Evolutionary conservation across 1,140 invertebrate species (phyloP).

Genomic region (Asbolus verrucosus): DNA sequence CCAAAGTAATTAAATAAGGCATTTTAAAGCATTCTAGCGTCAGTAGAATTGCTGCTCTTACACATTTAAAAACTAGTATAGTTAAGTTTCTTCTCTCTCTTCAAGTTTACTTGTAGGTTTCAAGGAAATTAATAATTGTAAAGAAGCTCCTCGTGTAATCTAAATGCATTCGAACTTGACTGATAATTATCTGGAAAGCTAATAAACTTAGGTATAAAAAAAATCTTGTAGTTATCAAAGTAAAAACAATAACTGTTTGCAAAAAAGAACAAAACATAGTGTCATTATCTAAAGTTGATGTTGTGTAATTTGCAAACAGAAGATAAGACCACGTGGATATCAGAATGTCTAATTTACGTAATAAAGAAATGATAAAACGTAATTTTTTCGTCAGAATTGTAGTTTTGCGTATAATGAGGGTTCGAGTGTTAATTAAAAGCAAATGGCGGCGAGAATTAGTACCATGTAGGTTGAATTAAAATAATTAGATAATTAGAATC

Average conservation of each 20-base stretch:
- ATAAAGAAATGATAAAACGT: too few species aligned
- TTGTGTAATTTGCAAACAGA: slow-evolving; percentile 18
- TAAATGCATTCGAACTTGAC: slow-evolving; percentile 17
- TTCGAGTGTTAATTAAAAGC: neutral
- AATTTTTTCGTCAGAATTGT: neutral
- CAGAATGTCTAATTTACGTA: slow-evolving; percentile 2
- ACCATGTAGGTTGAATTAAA: neutral
- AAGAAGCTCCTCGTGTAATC: too few species aligned
- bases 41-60: too few species aligned
- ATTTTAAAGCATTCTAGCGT: too few species aligned
- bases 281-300: neutral
- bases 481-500: slow-evolving; percentile 22
- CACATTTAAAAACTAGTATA: too few species aligned
- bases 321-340: slow-evolving; percentile 7
- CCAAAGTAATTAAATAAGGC: slow-evolving; percentile 6
- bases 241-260: slow-evolving; percentile 9
- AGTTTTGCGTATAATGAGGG: neutral
- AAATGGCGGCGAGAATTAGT: neutral
- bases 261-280: slow-evolving; percentile 19
- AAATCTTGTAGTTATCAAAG: slow-evolving; percentile 16
- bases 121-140: too few species aligned
- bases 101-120: too few species aligned
- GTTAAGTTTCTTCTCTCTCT: too few species aligned
- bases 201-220: too few species aligned
- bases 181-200: too few species aligned